Base-by-base conservation (phyloP, 1,140 invertebrate species). In the Penaeus chinensis region DNA sequence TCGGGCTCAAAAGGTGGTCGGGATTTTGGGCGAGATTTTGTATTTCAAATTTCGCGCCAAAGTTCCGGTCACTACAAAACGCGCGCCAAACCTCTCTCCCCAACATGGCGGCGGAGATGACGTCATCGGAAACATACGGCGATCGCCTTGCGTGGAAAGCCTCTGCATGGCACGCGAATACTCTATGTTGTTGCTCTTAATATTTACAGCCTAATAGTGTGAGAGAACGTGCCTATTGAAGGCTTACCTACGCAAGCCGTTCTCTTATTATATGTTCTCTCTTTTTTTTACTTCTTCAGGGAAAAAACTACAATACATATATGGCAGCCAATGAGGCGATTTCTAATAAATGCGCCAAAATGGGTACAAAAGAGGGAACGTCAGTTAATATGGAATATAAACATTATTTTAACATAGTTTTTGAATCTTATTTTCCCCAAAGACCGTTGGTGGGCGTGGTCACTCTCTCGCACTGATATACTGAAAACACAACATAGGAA, bases 1-100 rank as follows among this genome's bases (percentile, higher is more conserved):
- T 87, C 82, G 86, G 86, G 86, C 86, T 87, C 86, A 87, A 82
- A 65, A 74, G 62, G 86, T 87, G 86, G 42, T 66, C 78, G 62
- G 80, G 61, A 71, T 37, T 42, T 37, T 80, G 80, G 69, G 71
- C 71, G 60, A 87, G 71, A 61, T 37, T 76, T 61, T n/a, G 74
- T 61, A 7, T 69, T 16, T 54, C 65, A 32, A 82, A 27, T 74
- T 74, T 37, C 7, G 80, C 69, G 62, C 80, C 80, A 65, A 77
- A 54, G 32, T 74, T 42, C 80, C 37, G 61, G 18, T 78, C 86
- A 87, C 86, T 77, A 87, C 86, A 87, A 83, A 87, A 87, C 86
- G 86, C 86, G 69, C 80, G 80, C 86, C 86, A 82, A 24, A 54
- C 20, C 32, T 78, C 22, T 61, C 74, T 78, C 22, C 16, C 60